Evolutionary conservation across 2,888 invertebrate genomes (phyloP), one percentile per base, ranked within the genome.

Genomic region (Drosophila nr. medialis): DNA sequence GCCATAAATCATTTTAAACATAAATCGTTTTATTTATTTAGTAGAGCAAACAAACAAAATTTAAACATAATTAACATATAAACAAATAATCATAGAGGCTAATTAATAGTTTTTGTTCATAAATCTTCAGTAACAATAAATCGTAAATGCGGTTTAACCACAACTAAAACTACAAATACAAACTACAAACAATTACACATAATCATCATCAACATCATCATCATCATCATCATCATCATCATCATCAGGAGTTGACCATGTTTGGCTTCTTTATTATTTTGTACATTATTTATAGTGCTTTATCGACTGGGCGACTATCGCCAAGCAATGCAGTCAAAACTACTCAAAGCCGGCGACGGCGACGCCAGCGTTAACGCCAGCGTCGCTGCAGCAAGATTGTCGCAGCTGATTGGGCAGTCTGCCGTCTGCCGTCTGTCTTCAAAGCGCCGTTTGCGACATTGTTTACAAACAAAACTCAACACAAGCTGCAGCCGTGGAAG

Each of bases 381-480:
- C 50, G 72, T 32, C 51, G 69, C 77, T 63, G 82, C 73, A 62
- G 49, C 55, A 38, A 75, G 87, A 85, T 89, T 89, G 73, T 71
- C 68, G 49, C 80, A 81, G 87, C 89, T 78, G 85, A 84, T 89
- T 88, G 74, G 64, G 21, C 30, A 38, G 61, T 51, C 64, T 79
- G 86, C 32, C 24, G 34, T n/a, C 30, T 81, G 82, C 74, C 69
- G 67, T 40, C 75, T 86, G 87, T 64, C 87, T 82, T 83, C 86
- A 86, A 86, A 83, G 88, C 61, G 66, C 60, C 40, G 53, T 29
- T 75, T 56, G 79, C 79, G 72, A 69, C 77, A 77, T 87, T 86
- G 86, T 86, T 87, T 89, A 82, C 81, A 78, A 85, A 86, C 84
- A 86, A 83, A 81, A 27, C 42, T 15, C n/a, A 53, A 1, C 34